Evolutionary conservation across 2,888 invertebrate species (phyloP).

Genomic region (Geophilus truncorum): DNA sequence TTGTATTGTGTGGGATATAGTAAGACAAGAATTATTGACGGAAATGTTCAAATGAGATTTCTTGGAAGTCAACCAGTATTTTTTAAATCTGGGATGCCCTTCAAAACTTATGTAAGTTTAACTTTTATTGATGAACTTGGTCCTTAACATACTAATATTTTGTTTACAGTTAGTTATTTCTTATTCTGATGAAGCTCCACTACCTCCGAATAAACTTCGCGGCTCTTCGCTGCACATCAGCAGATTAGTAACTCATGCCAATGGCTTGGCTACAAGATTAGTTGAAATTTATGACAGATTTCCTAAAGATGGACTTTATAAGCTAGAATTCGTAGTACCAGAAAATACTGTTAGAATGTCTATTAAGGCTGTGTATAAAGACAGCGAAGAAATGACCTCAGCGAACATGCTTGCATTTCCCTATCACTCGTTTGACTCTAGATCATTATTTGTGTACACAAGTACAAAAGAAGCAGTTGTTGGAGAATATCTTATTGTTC

Average conservation of each 20-base stretch:
- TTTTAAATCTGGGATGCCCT: slow-evolving; percentile 42
- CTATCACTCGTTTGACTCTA: slow-evolving; percentile 42
- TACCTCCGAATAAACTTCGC: slow-evolving; percentile 43
- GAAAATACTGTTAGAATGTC: slow-evolving; percentile 39
- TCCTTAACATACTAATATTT: too few relatives aligned
- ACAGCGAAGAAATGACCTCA: slow-evolving; percentile 39
- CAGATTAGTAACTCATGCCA: slow-evolving; percentile 40
- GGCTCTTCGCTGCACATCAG: slow-evolving; percentile 42
- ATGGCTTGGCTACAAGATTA: slow-evolving; percentile 39
- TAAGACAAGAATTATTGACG: slow-evolving; percentile 39
- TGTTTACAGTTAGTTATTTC: slow-evolving; percentile 43
- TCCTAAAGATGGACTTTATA: slow-evolving; percentile 42
- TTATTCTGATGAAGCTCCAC: slow-evolving; percentile 45
- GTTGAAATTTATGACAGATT: slow-evolving; percentile 39
- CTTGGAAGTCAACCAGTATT: slow-evolving; percentile 39
- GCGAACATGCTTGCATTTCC: slow-evolving; percentile 38
- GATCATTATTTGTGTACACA: slow-evolving; percentile 51
- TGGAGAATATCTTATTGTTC: slow-evolving; percentile 55
- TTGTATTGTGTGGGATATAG: slow-evolving; percentile 39
- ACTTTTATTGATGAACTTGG: not conserved
- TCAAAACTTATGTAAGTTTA: slow-evolving; percentile 39
- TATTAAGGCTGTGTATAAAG: slow-evolving; percentile 40
- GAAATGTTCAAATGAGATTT: slow-evolving; percentile 38
- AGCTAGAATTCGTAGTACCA: slow-evolving; percentile 43
- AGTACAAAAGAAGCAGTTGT: slow-evolving; percentile 50